Base-by-base conservation (phyloP, 2,113 vertebrate species). In the Silurus glanis region DNA sequence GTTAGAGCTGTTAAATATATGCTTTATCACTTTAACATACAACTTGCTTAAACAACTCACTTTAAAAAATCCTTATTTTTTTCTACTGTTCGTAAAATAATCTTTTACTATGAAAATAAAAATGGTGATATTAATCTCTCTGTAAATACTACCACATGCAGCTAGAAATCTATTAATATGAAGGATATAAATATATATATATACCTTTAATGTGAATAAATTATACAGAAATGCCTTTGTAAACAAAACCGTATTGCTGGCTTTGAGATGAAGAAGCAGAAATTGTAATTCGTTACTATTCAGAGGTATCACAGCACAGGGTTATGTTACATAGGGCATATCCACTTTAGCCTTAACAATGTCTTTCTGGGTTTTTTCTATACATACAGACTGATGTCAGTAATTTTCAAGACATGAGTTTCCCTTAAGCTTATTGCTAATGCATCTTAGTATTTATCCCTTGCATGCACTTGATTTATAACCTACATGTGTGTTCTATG, bases 401-500 rank as follows among this genome's bases (percentile, higher is more conserved):
- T 64, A n/a, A 64, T 64, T 28, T 78, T 78, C n/a, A 17, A 53
- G n/a, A 53, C 59, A 51, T 37, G 25, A 37, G 59, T 51, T 69
- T 83, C 13, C 25, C 37, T 45, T 56, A 16, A 71, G 16, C n/a
- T 17, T 55, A 53, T 28, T 83, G 49, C 2, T 85, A 45, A 49
- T 49, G 49, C 9, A 5, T 10, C 17, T 85, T 85, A 80, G 59
- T 72, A 61, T 81, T 82, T 86, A 55, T 75, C 45, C 37, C 45
- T 45, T 74, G 79, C 59, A 79, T 81, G 55, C 56, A 53, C 47
- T 47, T 14, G 67, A 82, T 82, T 82, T 66, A 66, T 74, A 51
- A 21, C 56, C 47, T 82, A 51, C 59, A 53, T 86, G 25, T 82
- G 69, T 75, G 28, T 76, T 86, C 12, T 47, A 56, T 74, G 67